A percentile compares a stretch with the other conserved stretches of the same genome.
Evolutionary conservation across 2,797 vertebrate species (phyloP).

Genomic region (Rousettus madagascariensis): DNA sequence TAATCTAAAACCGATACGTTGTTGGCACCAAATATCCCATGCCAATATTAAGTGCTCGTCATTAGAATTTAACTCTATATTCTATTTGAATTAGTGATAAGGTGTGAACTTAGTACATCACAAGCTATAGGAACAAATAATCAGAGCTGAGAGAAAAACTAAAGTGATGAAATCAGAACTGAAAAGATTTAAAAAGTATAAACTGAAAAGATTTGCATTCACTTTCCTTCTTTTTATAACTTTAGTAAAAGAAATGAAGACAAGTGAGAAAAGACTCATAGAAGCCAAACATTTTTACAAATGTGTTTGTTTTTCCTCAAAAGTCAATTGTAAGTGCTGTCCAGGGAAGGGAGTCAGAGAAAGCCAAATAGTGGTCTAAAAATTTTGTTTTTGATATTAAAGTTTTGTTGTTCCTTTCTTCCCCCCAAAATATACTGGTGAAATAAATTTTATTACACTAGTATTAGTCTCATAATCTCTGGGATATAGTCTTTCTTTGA

Average conservation of each 20-base stretch:
- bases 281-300: conserved; percentile 5
- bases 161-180: not conserved
- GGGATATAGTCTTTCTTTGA: not conserved
- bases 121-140: not conserved
- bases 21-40: not conserved
- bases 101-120: not conserved
- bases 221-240: conserved; percentile 39
- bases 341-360: not conserved
- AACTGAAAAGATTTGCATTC: not conserved
- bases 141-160: not conserved
- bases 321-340: conserved; percentile 45
- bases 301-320: conserved; percentile 67
- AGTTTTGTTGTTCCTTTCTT: not conserved
- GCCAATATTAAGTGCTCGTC: not conserved
- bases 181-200: conserved; percentile 1
- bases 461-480: conserved; percentile 3
- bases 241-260: conserved; percentile 22
- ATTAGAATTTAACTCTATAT: not conserved
- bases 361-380: conserved; percentile 42
- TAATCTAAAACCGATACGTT: not conserved
- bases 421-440: not conserved
- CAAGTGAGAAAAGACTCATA: not conserved
- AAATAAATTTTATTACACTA: conserved; percentile 30
- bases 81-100: not conserved
- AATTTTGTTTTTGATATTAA: conserved; percentile 32